Evolutionary conservation across 2,113 vertebrate genomes (phyloP).

Genomic region (Varanus komodoensis): DNA sequence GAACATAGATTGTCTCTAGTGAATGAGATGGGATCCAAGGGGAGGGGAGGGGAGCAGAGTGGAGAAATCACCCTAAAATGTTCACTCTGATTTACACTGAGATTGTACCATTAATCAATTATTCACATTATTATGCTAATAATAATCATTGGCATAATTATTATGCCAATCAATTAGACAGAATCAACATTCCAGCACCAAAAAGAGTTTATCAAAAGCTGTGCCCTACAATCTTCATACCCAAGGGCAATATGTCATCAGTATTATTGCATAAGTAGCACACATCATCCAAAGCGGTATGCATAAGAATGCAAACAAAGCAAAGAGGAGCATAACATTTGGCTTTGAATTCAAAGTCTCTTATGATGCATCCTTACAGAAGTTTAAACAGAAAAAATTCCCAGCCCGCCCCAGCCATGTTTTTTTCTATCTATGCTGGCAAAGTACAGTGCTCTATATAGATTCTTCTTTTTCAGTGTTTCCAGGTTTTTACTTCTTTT

Average conservation of each 20-base stretch:
- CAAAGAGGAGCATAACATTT: neutral
- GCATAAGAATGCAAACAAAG: neutral
- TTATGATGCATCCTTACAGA: neutral
- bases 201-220: constrained; percentile 19
- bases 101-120: constrained; percentile 15
- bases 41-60: neutral
- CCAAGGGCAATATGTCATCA: constrained; percentile 2
- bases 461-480: neutral
- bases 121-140: constrained; percentile 31
- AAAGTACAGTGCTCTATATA: neutral
- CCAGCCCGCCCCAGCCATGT: too few species aligned
- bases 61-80: constrained; percentile 3
- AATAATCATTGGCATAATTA: too few species aligned
- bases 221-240: neutral
- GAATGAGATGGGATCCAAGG: constrained; percentile 21
- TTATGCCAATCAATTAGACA: neutral
- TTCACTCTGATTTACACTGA: constrained; percentile 13
- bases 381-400: too few species aligned
- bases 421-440: too few species aligned
- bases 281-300: neutral
- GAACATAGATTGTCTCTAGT: constrained; percentile 34
- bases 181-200: constrained; percentile 17
- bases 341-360: neutral
- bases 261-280: constrained; percentile 7
- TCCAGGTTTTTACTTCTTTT: neutral